Conservation (phyloP, 2,797 vertebrate genomes). For the Tauraco hartlaubi region DNA sequence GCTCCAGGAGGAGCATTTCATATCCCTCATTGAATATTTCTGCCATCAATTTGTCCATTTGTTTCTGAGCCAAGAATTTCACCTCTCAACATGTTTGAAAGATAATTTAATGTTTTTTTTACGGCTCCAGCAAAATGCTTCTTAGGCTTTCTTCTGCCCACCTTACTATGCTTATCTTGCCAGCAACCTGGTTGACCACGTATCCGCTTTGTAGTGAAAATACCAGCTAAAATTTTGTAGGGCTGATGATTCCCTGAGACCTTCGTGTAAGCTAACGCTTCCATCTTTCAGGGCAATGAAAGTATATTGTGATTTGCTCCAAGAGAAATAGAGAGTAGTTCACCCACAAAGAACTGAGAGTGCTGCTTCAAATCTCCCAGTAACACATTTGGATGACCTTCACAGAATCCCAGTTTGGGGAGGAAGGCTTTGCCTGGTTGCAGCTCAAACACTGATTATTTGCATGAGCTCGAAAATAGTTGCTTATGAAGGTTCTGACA, state of each 20-base stretch:
- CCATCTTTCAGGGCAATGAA: background rate
- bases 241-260: background rate
- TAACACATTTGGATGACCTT: slow-evolving; percentile 35
- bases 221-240: background rate
- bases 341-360: background rate
- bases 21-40: background rate
- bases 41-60: background rate
- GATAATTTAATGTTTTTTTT: background rate
- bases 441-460: background rate
- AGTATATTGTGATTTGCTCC: background rate
- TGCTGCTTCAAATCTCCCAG: background rate
- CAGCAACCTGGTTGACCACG: background rate
- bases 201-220: background rate
- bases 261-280: background rate
- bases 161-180: background rate
- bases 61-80: background rate
- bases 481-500: background rate
- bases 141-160: background rate
- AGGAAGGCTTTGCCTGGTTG: background rate
- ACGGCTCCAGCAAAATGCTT: background rate
- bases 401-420: background rate
- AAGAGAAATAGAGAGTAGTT: background rate
- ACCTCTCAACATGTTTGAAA: background rate
- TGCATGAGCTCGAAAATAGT: background rate
- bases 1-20: background rate